Evolutionary conservation across 1,140 invertebrate species (phyloP), one percentile per base, ranked within the genome.

Genomic region (Artemia franciscana): DNA sequence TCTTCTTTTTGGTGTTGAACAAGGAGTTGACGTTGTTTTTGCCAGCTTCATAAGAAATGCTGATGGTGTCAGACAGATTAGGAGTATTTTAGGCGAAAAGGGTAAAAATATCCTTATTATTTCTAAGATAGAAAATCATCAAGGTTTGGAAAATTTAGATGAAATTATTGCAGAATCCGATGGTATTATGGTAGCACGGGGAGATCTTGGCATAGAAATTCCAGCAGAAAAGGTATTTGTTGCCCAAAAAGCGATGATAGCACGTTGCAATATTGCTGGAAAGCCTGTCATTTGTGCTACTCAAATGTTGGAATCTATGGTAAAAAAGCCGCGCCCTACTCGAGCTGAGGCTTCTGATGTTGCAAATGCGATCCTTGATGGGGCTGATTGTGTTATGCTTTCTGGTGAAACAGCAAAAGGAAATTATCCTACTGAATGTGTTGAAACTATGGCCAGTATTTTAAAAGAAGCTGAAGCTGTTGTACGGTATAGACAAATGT

Each of bases 141-240:
- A 96, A 75, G 94, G 92, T 39, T 86, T 96, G 76, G 79, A 84
- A 65, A 92, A 94, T 71, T 79, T 97, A 62, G 88, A 95, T 74
- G 87, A 91, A 70, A 97, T 98, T 67, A 91, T 97, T 68, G 81
- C 83, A 65, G 88, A 81, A 21, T 85, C 86, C 5, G 92, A 98
- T 72, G 93, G 92, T 68, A 91, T 98, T 30, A 96, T 97, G 92
- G 91, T 95, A 0, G 92, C 92, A 24, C 81, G 93, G 68, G 93
- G 94, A 69, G 92, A 98, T 76, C 76, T 97, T 60, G 91, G 92
- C 67, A 96, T 96, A 73, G 93, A 98, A 78, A 96, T 97, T 70
- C 94, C 95, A 15, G 85, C 93, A 59, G 92, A 99, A 71, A 99
- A 98, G 75, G 95, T 99, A 5, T 98, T 98, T 76, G 76, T 98